Base-by-base conservation (phyloP, 2,113 vertebrate species). In the Coptodon bakossiorum region DNA sequence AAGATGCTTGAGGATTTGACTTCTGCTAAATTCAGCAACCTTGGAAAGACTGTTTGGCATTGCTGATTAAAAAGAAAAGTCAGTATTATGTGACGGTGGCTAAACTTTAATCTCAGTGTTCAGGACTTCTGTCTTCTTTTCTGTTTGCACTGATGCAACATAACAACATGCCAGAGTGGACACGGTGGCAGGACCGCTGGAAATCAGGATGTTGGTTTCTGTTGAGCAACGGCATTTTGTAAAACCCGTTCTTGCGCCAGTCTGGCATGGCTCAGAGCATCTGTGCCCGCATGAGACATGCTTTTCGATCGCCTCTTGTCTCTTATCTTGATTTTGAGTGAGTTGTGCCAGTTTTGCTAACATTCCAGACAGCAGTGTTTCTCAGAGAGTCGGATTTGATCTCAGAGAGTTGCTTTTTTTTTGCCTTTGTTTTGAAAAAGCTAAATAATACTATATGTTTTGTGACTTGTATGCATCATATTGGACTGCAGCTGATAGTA, bases 111-210 rank as follows among this genome's bases (percentile, higher is more conserved):
- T 7, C 78, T 87, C 40, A 1, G 12, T 73, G 43, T 56, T 43
- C 13, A 24, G 24, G 27, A 34, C 19, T 48, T 38, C 61, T n/a
- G 68, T 16, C 84, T 73, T 38, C 31, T 59, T 57, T 10, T 76
- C 50, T 91, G 86, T 94, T 91, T 91, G 83, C 81, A 81, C 84
- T 85, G 79, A 31, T 38, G 19, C 6, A 34, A 17, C 9, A 53
- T 80, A 16, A 24, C n/a, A 34, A 17, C 8, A 48, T 63, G 31
- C 16, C 56, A 88, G 82, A 82, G 24, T 29, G 16, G 43, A 2
- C 16, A 3, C 3, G 7, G n/a, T 13, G 14, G 31, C 48, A 9
- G 13, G 40, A 5, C 52, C 1, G 2, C 22, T 61, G 38, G 66
- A 87, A 81, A 82, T 82, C 11, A 59, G 80, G n/a, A 50, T 11